Percentiles rank a stretch among this genome's conserved stretches.
phyloP scores from a whole-genome alignment of 1,140 invertebrate species.

The Panulirus ornatus region DNA sequence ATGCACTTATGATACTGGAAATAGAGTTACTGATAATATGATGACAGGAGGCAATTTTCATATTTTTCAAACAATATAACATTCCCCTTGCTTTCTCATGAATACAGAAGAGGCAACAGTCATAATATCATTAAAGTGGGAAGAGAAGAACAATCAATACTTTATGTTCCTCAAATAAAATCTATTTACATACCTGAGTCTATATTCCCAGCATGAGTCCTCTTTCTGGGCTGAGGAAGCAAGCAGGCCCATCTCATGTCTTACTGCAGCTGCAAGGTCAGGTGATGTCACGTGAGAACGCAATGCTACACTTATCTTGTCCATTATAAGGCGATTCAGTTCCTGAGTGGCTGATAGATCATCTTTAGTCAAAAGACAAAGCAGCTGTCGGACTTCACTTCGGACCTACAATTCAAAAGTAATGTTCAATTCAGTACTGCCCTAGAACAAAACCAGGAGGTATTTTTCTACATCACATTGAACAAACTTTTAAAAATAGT shows the following conservation, averaged over 20 bases:
- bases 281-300: conserved; percentile 80
- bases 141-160: not conserved
- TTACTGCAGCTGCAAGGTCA: conserved; percentile 87
- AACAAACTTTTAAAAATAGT: too few species aligned
- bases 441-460: too few species aligned
- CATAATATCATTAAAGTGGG: too few species aligned
- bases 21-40: too few species aligned
- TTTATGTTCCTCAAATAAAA: too few species aligned
- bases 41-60: too few species aligned
- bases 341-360: conserved; percentile 92
- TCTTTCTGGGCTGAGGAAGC: conserved; percentile 93
- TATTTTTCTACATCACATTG: too few species aligned
- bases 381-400: conserved; percentile 90
- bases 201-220: conserved; percentile 96
- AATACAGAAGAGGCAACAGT: too few species aligned
- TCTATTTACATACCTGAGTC: conserved; percentile 88
- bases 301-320: conserved; percentile 84
- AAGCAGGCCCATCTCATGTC: conserved; percentile 93
- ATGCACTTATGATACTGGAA: too few species aligned
- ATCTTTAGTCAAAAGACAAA: conserved; percentile 94
- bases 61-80: too few species aligned
- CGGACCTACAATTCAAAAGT: conserved; percentile 83
- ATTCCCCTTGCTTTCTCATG: too few species aligned
- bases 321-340: conserved; percentile 89
- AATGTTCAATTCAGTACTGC: too few species aligned